Evolutionary conservation across 2,888 invertebrate genomes (phyloP).

Genomic region (Oscheius sp.): DNA sequence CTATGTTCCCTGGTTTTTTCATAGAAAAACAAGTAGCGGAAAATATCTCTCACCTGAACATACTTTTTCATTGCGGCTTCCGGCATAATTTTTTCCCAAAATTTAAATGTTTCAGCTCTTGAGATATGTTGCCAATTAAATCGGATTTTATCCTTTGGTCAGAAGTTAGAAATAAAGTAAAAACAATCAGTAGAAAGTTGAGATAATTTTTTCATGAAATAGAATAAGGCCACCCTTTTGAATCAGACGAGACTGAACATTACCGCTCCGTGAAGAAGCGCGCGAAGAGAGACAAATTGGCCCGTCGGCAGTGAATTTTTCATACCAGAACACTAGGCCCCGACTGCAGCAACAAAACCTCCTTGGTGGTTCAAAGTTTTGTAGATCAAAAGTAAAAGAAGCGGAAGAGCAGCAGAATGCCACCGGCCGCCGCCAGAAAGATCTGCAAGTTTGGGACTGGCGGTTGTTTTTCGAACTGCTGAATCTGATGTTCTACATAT

Average conservation of each 20-base stretch:
- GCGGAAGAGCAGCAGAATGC: not conserved
- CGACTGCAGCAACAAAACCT: conserved; percentile 34
- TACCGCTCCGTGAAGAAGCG: conserved; percentile 30
- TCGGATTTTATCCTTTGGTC: not conserved
- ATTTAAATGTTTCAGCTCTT: not conserved
- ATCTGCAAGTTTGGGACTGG: no score
- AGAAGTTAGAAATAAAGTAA: no score
- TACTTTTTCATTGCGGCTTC: conserved; percentile 6
- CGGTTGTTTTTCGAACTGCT: no score
- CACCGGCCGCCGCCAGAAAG: no score
- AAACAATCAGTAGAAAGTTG: not conserved
- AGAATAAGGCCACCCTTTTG: not conserved
- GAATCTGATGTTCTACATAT: no score
- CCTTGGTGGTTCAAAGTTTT: not conserved
- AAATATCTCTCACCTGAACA: conserved; percentile 2
- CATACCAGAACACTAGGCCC: conserved; percentile 27
- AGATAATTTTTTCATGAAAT: not conserved
- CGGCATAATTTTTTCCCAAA: no score
- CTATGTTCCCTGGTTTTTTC: no score
- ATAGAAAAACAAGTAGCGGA: not conserved
- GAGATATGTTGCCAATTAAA: not conserved
- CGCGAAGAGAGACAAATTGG: conserved; percentile 33
- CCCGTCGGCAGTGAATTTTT: conserved; percentile 33
- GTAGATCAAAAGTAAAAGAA: not conserved
- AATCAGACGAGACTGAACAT: not conserved